Conservation (phyloP, 1,140 invertebrate species). For the Wasmannia auropunctata region DNA sequence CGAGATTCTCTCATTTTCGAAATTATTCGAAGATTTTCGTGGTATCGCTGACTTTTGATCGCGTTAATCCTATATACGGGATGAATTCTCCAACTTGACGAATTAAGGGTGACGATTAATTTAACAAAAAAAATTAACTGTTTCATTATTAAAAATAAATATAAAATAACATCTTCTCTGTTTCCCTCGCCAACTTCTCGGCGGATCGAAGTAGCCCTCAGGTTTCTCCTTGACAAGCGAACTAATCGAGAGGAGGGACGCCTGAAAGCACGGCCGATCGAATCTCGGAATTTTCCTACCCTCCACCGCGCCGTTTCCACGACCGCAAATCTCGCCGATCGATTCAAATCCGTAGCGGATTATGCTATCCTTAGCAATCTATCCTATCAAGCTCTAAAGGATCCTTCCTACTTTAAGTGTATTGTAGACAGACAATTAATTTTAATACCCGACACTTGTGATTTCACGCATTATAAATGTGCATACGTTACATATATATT, state of each 20-base stretch:
- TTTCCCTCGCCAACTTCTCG: neutral
- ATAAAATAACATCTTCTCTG: neutral
- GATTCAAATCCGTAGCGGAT: slow-evolving; percentile 33
- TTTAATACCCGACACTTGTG: neutral
- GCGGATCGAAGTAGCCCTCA: neutral
- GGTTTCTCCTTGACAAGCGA: slow-evolving; percentile 20
- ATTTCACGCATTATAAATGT: neutral
- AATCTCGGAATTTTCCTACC: slow-evolving; percentile 39
- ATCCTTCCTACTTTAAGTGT: neutral
- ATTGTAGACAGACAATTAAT: neutral
- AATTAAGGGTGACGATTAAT: neutral
- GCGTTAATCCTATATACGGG: neutral
- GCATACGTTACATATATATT: too few relatives aligned
- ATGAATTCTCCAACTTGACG: neutral
- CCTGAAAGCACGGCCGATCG: slow-evolving; percentile 16
- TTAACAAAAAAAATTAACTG: too few relatives aligned
- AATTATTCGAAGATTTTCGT: neutral
- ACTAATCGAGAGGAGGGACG: slow-evolving; percentile 19
- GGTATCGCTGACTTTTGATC: neutral
- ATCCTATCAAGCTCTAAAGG: neutral
- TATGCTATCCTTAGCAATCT: neutral
- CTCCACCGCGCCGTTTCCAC: neutral
- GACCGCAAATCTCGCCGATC: slow-evolving; percentile 39
- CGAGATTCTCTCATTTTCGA: neutral
- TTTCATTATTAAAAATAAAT: slow-evolving; percentile 28